Evolutionary conservation across 2,797 vertebrate species (phyloP), one percentile per base, ranked within the genome.

Genomic region (Lepus townsendii): DNA sequence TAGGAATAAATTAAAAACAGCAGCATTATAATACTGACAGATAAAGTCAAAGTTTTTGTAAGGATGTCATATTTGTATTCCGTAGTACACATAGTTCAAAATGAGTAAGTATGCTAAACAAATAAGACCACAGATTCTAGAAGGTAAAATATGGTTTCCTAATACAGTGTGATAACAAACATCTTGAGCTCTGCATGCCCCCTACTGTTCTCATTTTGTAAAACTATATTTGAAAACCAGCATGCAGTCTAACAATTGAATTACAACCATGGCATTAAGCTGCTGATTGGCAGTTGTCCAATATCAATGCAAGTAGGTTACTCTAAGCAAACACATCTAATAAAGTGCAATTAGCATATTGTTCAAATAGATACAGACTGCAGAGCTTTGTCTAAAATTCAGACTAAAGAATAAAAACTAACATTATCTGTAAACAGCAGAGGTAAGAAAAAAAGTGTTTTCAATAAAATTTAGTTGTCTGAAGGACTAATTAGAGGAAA

Each of bases 171-270:
- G 90, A 91, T 95, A 95, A 86, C 77, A 88, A 97, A 96, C 97
- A 98, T 97, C 93, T 96, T 97, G 97, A 97, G 97, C 97, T 98
- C 96, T 94, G 97, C 95, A 97, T 98, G 98, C 98, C 98, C 98
- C 97, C 98, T 98, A 94, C 98, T 98, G 98, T 98, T 98, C 79
- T 92, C 88, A 88, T 97, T 98, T 96, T 96, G 96, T 97, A 98
- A 97, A 97, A 95, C 88, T 97, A 4, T 94, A 86, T 97, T 90
- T 95, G 93, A 96, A 95, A 98, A 95, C 14, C 80, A 95, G 73
- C 92, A 38, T 95, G 94, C 75, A 97, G 88, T 65, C 7, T 7
- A 96, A 77, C 83, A 96, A 90, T 92, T 97, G 96, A 97, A 95
- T 97, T 92, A 90, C 60, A 95, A 52, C 96, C 82, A 5, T 91